Evolutionary conservation across 2,797 vertebrate species (phyloP).

Genomic region (Dipus sagitta): DNA sequence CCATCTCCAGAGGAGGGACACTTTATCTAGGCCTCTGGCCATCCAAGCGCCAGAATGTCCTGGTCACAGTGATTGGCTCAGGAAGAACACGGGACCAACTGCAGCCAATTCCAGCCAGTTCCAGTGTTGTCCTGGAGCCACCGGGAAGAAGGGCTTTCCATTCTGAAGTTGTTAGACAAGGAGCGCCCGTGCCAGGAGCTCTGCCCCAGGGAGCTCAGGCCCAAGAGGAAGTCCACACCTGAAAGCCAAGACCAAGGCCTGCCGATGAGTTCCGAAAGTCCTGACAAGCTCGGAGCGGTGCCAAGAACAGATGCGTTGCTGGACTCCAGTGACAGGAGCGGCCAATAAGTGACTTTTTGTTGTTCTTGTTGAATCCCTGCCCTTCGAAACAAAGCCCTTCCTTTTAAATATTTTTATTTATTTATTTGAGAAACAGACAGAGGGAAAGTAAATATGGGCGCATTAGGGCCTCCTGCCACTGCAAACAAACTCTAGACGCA

Average conservation of each 20-base stretch:
- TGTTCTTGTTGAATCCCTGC: slow-evolving; percentile 51
- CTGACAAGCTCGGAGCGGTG: neutral
- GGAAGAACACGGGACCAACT: slow-evolving; percentile 36
- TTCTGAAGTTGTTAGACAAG: neutral
- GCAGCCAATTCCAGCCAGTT: neutral
- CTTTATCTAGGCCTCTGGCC: neutral
- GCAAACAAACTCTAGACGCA: too few species aligned
- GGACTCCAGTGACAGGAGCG: neutral
- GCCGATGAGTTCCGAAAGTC: neutral
- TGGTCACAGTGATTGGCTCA: slow-evolving; percentile 10
- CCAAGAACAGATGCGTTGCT: slow-evolving; percentile 32
- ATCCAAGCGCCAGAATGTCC: neutral
- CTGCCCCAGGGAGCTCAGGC: neutral
- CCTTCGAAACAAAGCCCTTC: slow-evolving; percentile 67
- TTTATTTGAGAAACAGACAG: too few species aligned
- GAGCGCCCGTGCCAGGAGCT: neutral
- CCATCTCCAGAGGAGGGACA: neutral
- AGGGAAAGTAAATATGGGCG: too few species aligned
- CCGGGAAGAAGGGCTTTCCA: neutral
- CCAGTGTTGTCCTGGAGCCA: neutral
- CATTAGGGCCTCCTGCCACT: too few species aligned
- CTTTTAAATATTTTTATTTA: too few species aligned
- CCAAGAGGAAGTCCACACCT: slow-evolving; percentile 3
- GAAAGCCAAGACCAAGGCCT: neutral
- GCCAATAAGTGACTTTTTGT: slow-evolving; percentile 54